phyloP scores from a whole-genome alignment of 1,140 invertebrate genomes.

The Bacillus rossius region DNA sequence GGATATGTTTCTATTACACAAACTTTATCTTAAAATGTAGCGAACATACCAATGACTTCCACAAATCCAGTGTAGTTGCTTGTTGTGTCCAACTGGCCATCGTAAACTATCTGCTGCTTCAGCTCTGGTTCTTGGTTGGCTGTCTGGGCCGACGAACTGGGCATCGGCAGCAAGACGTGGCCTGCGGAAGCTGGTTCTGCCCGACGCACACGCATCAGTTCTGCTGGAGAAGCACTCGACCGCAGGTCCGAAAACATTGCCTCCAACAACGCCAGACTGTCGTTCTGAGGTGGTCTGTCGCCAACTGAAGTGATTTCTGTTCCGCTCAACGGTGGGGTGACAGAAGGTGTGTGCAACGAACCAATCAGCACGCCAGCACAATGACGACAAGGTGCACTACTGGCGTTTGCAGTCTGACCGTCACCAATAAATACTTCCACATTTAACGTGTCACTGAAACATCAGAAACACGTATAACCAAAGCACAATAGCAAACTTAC shows the following conservation, averaged over 20 bases:
- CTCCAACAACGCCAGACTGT: too few relatives aligned
- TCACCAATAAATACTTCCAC: conserved; percentile 62
- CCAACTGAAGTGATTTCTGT: background rate
- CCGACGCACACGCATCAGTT: conserved; percentile 10
- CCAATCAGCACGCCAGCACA: conserved; percentile 48
- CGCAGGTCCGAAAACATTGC: too few relatives aligned
- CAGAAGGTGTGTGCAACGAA: conserved; percentile 21
- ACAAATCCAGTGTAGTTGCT: conserved; percentile 75
- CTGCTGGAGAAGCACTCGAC: background rate
- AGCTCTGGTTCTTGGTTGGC: background rate
- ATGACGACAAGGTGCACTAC: conserved; percentile 36
- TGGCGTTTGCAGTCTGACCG: conserved; percentile 36
- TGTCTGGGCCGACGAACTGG: too few relatives aligned
- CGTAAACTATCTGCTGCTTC: conserved; percentile 40
- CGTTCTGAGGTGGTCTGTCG: too few relatives aligned
- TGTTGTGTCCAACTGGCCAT: conserved; percentile 65
- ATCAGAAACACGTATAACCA: too few relatives aligned
- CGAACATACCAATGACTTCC: conserved; percentile 63
- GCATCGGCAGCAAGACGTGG: conserved; percentile 27
- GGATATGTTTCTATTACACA: too few relatives aligned
- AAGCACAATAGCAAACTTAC: too few relatives aligned
- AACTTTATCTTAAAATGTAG: too few relatives aligned
- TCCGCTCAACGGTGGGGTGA: conserved; percentile 15
- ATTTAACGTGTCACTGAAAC: conserved; percentile 47
- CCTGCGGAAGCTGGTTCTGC: background rate